These are phyloP conservation scores for Notodonta dromedarius DNA, from an alignment of 2,888 invertebrate species.

Conservation along the genomic window DNA sequence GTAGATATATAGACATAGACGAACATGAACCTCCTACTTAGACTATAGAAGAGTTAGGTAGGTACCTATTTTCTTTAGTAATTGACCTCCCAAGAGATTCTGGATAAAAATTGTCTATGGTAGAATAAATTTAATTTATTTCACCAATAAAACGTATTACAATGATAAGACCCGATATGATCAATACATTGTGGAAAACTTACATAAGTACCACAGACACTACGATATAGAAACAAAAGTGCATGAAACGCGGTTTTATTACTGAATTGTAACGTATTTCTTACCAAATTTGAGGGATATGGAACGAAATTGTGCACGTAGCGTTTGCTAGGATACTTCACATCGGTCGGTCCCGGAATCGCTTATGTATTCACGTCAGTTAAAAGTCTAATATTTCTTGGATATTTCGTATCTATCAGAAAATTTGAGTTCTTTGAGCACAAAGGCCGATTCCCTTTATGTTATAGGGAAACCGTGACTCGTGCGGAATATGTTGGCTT, in stretches of 20 bases:
- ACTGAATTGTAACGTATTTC: slow-evolving; percentile 58
- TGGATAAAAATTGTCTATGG: too few relatives aligned
- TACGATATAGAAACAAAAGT: slow-evolving; percentile 57
- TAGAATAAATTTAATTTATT: too few relatives aligned
- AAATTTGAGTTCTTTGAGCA: slow-evolving; percentile 16
- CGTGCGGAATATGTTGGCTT: slow-evolving; percentile 3
- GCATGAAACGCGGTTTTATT: slow-evolving; percentile 63
- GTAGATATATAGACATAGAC: too few relatives aligned
- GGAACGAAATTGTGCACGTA: slow-evolving; percentile 51
- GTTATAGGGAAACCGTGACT: slow-evolving; percentile 5
- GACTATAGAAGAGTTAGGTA: too few relatives aligned
- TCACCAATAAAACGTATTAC: too few relatives aligned
- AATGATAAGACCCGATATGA: slow-evolving; percentile 8
- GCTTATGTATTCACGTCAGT: slow-evolving; percentile 49
- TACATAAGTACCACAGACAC: slow-evolving; percentile 31
- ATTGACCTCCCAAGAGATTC: too few relatives aligned
- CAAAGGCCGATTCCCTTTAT: slow-evolving; percentile 16
- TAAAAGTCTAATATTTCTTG: slow-evolving; percentile 43
- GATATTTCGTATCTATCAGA: slow-evolving; percentile 28
- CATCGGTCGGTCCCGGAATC: slow-evolving; percentile 35
- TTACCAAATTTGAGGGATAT: slow-evolving; percentile 59
- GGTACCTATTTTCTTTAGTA: too few relatives aligned
- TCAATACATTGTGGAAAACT: slow-evolving; percentile 52
- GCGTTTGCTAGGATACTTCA: slow-evolving; percentile 44
- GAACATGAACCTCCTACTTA: too few relatives aligned